Evolutionary conservation across 2,797 vertebrate genomes (phyloP).

Genomic region (Lepidocolaptes lacrymiger): DNA sequence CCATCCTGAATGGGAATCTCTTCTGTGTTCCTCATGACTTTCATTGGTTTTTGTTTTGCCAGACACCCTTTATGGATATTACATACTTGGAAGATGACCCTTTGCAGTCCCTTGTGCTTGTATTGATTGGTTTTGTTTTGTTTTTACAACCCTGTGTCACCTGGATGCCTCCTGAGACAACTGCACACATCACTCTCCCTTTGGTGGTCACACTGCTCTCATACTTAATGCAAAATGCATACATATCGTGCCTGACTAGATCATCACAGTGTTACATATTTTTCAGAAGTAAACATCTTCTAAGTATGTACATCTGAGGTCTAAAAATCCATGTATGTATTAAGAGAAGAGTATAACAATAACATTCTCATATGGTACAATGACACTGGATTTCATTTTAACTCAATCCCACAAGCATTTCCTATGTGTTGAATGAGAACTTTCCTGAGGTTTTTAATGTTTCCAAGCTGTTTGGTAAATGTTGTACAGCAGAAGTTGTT

Average conservation of each 20-base stretch:
- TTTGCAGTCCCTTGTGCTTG: neutral
- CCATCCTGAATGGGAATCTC: neutral
- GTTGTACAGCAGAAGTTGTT: neutral
- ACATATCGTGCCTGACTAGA: neutral
- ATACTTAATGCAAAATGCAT: neutral
- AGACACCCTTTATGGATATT: neutral
- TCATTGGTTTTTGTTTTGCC: neutral
- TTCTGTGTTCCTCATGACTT: neutral
- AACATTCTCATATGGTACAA: neutral
- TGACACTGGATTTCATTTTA: neutral
- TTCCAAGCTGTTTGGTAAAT: neutral
- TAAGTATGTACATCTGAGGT: neutral
- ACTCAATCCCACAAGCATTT: neutral
- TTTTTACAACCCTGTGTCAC: neutral
- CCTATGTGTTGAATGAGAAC: neutral
- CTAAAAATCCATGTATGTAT: neutral
- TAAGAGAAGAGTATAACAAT: neutral
- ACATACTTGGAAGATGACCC: neutral
- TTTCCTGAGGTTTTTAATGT: neutral
- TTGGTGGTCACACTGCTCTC: neutral
- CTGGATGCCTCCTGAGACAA: neutral
- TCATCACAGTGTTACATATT: neutral
- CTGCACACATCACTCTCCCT: neutral
- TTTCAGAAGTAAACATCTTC: neutral
- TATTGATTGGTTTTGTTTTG: neutral